phyloP scores from a whole-genome alignment of 2,888 invertebrate genomes.

The Sinelater perroti region DNA sequence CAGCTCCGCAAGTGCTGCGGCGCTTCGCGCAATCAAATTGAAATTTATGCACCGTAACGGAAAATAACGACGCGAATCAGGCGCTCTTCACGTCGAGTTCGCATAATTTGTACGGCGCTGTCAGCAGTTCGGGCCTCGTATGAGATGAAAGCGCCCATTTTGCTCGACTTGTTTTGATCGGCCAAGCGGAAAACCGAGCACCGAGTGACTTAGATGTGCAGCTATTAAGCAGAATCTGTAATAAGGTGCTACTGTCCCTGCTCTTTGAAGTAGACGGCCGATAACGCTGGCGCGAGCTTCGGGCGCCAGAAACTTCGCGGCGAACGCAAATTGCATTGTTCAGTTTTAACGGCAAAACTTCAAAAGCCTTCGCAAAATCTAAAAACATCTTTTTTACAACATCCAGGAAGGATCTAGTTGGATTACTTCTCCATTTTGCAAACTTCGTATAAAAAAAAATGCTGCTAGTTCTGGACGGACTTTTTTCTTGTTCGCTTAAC shows the following conservation, averaged over 20 bases:
- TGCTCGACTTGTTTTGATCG: constrained; percentile 22
- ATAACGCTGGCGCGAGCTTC: not conserved
- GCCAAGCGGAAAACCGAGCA: constrained; percentile 14
- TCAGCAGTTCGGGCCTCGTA: not conserved
- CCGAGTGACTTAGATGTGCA: constrained; percentile 1
- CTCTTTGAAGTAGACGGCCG: constrained; percentile 5
- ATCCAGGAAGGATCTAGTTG: too few species aligned
- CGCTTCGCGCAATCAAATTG: too few species aligned
- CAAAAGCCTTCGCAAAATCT: too few species aligned
- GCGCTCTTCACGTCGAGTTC: not conserved
- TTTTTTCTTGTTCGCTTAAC: too few species aligned
- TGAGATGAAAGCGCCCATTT: constrained; percentile 19
- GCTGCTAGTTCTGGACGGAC: too few species aligned
- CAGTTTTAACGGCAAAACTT: too few species aligned
- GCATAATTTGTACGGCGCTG: constrained; percentile 19
- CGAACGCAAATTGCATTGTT: too few species aligned
- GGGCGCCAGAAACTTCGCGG: too few species aligned
- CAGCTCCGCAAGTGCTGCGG: too few species aligned
- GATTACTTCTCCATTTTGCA: too few species aligned
- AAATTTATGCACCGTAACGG: constrained; percentile 14
- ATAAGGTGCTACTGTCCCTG: constrained; percentile 7
- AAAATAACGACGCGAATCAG: constrained; percentile 20
- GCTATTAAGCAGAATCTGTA: constrained; percentile 15
- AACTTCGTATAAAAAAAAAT: too few species aligned
- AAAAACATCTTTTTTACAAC: too few species aligned